Evolutionary conservation across 2,888 invertebrate species (phyloP), one percentile per base, ranked within the genome.

Genomic region (Neoitamus cyanurus): DNA sequence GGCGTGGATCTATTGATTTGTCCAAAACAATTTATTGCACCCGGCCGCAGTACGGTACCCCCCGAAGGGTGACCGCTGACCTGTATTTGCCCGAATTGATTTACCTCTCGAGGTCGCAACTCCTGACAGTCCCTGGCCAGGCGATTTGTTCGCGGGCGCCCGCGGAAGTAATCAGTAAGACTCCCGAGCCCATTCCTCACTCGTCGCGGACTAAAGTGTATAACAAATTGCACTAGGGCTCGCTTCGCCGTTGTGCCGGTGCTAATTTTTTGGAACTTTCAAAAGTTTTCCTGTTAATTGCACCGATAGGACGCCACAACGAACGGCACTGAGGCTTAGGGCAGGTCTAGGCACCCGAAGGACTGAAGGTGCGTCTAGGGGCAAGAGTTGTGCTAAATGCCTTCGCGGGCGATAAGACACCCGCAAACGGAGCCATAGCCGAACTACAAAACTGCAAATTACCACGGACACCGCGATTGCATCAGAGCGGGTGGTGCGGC

Each of bases 101-200:
- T 77, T 77, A 77, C 28, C 25, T 46, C 30, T 46, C 77, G 77
- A 77, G 77, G 77, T 77, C 77, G 46, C 25, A 77, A 42, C 31
- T 15, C 46, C 20, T 28, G 34, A 15, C 25, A 77, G 28, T 34
- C 7, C 46, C 20, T 28, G 34, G 9, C 77, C 42, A n/a, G 9
- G 37, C 46, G 34, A 75, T 75, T 75, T 75, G 75, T 75, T 75
- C 13, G 20, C 34, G 34, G 9, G 5, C 37, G 20, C 42, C 11
- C 25, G 25, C 78, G 78, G 78, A 78, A 78, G 78, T 31, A 78
- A 78, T 78, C 78, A 78, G 78, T 78, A 48, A 78, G 15, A 31
- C n/a, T 31, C 15, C 58, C 15, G 34, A 31, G 30, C 78, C 28
- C 78, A 46, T 77, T 46, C 31, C 48, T 58, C 11, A 30, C 28